These are phyloP conservation scores for Prinia subflava DNA, from an alignment of 2,113 vertebrate species.

Conservation along the genomic window DNA sequence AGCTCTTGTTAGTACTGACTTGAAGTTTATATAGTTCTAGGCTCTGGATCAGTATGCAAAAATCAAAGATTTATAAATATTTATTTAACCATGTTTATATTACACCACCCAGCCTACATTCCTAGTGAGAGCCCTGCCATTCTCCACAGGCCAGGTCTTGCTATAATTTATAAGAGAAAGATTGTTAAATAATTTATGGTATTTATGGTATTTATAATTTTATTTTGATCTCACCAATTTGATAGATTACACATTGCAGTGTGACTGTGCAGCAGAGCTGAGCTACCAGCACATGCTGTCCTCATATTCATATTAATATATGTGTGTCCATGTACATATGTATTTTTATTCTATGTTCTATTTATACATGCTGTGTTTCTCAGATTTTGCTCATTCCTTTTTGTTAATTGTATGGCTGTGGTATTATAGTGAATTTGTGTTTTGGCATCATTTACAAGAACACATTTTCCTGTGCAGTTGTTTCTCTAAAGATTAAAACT, in stretches of 20 bases:
- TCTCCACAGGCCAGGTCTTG: neutral
- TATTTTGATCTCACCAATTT: neutral
- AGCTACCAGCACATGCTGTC: neutral
- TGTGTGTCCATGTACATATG: neutral
- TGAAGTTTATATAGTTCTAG: neutral
- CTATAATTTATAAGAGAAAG: neutral
- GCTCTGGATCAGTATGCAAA: neutral
- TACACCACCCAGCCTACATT: too few relatives aligned
- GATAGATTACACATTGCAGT: neutral
- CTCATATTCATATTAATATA: neutral
- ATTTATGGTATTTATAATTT: too few relatives aligned
- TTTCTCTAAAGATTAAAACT: neutral
- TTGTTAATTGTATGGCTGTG: neutral
- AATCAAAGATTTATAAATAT: neutral
- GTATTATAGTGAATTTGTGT: neutral
- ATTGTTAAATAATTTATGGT: neutral
- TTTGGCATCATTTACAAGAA: neutral
- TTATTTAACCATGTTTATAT: neutral
- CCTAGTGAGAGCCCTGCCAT: neutral
- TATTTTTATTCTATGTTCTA: neutral
- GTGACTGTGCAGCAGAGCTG: neutral
- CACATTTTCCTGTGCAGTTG: neutral
- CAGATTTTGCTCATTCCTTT: neutral
- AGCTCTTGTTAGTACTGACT: neutral
- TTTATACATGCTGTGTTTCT: neutral